Conservation (phyloP, 2,797 vertebrate species). For the Hapalemur alaotrensis region DNA sequence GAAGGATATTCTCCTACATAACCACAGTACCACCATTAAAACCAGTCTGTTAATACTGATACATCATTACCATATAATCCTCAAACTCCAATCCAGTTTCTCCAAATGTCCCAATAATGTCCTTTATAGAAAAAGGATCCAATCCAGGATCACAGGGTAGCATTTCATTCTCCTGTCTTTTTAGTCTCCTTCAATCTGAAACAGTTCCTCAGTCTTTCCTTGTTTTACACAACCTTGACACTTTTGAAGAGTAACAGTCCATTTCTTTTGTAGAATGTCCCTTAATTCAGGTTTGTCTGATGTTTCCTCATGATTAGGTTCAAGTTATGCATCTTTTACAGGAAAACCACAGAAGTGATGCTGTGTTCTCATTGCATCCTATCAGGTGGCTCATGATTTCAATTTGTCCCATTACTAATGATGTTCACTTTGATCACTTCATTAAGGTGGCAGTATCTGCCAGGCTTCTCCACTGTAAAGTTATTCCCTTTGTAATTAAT, state of each 20-base stretch:
- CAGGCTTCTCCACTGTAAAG: constrained; percentile 46
- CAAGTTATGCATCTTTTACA: constrained; percentile 7
- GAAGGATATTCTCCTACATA: not conserved
- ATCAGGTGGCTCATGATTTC: constrained; percentile 63
- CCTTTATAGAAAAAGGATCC: not conserved
- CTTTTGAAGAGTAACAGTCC: not conserved
- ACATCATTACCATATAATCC: not conserved
- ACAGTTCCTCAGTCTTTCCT: not conserved
- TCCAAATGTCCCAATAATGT: not conserved
- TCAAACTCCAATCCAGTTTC: not conserved
- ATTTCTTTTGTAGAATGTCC: not conserved
- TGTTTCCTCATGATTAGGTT: constrained; percentile 35
- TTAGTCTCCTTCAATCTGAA: not conserved
- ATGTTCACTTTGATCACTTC: constrained; percentile 70
- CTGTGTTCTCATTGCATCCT: constrained; percentile 28
- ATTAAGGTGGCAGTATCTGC: constrained; percentile 63
- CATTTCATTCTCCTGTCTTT: not conserved
- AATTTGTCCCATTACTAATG: constrained; percentile 68
- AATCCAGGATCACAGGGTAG: not conserved
- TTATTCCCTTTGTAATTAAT: constrained; percentile 69
- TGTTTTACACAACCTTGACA: not conserved
- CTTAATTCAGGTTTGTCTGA: constrained; percentile 24
- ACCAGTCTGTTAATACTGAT: not conserved
- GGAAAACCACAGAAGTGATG: not conserved
- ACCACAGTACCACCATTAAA: not conserved